A percentile compares a stretch with the other conserved stretches of the same genome.
These are phyloP conservation scores for Mobula birostris DNA, from an alignment of 2,113 vertebrate species.

Conservation along the genomic window DNA sequence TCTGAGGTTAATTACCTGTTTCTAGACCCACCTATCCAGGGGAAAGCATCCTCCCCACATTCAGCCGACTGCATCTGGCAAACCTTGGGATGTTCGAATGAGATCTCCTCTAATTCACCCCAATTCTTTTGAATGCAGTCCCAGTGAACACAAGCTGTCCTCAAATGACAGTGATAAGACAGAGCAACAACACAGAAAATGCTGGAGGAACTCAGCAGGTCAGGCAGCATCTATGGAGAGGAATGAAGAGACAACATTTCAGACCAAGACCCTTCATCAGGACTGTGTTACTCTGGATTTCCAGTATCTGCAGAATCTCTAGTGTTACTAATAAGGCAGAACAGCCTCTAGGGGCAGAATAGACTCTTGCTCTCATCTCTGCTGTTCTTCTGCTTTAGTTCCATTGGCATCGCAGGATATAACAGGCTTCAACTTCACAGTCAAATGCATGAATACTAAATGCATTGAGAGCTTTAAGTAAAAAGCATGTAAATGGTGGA, in stretches of 20 bases:
- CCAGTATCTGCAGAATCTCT: no score
- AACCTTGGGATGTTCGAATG: not conserved
- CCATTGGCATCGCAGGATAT: not conserved
- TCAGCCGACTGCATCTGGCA: not conserved
- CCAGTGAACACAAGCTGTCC: not conserved
- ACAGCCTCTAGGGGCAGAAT: not conserved
- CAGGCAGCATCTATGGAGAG: no score
- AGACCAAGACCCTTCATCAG: no score
- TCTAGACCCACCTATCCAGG: not conserved
- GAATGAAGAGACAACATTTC: no score
- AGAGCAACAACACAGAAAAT: no score
- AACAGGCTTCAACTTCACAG: not conserved
- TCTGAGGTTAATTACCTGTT: no score
- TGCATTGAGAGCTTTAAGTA: not conserved
- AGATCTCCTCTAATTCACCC: not conserved
- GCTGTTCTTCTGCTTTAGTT: not conserved
- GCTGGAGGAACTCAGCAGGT: no score
- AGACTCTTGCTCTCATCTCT: not conserved
- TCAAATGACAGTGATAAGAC: no score
- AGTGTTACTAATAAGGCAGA: no score
- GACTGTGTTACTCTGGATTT: no score
- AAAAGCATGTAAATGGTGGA: not conserved
- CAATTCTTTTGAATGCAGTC: not conserved
- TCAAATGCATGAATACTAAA: not conserved
- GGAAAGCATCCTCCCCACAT: not conserved